Percentiles rank a stretch among this genome's conserved stretches.
These are phyloP conservation scores for Delichon dasypus DNA, from an alignment of 2,797 vertebrate species.

Conservation along the genomic window DNA sequence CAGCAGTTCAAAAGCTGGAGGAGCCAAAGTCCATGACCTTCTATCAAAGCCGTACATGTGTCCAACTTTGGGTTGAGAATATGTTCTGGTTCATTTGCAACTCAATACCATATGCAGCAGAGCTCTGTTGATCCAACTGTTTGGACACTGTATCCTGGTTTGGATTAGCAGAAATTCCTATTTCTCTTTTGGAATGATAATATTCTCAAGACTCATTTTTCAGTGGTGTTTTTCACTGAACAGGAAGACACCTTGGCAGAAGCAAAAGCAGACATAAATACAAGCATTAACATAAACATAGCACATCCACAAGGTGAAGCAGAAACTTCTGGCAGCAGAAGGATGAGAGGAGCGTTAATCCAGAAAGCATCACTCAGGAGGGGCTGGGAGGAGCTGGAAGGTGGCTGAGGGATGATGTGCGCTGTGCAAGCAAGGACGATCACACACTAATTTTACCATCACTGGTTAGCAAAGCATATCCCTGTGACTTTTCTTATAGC, in stretches of 20 bases:
- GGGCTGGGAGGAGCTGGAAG: background rate
- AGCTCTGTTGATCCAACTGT: background rate
- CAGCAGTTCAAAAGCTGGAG: background rate
- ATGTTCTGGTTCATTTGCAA: background rate
- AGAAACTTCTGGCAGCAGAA: background rate
- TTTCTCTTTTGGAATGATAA: background rate
- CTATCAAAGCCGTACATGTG: background rate
- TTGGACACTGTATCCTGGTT: background rate
- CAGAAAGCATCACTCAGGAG: accelerated
- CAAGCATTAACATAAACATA: background rate
- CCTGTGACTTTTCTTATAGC: background rate
- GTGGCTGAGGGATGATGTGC: background rate
- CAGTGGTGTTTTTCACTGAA: background rate
- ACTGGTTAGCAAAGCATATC: background rate
- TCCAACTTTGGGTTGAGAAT: background rate
- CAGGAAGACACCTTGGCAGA: background rate
- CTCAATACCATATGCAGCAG: background rate
- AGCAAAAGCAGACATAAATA: background rate
- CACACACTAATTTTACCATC: background rate
- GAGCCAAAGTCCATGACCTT: background rate
- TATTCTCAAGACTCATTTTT: background rate
- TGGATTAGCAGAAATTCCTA: background rate
- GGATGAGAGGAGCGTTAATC: background rate
- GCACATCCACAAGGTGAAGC: background rate
- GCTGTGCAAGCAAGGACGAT: background rate